These are phyloP conservation scores for Murina feae DNA, from an alignment of 2,113 vertebrate species.

Conservation along the genomic window DNA sequence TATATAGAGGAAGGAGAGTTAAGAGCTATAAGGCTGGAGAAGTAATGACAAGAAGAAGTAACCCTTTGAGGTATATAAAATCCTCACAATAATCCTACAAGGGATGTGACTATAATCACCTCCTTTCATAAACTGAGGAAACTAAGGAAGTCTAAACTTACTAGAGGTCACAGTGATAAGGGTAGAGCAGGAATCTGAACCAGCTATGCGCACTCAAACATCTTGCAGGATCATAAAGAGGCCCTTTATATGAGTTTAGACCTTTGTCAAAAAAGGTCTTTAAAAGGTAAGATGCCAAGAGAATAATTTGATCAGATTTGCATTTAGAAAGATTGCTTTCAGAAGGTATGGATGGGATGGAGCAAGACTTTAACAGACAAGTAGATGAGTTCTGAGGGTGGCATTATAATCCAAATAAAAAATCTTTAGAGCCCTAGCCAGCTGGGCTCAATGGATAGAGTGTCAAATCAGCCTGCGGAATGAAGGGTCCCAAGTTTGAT, in stretches of 20 bases:
- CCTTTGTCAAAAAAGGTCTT: neutral
- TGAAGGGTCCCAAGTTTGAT: too few relatives aligned
- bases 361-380: neutral
- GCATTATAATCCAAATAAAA: conserved; percentile 9
- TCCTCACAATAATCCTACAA: neutral
- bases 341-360: neutral
- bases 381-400: neutral
- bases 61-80: neutral
- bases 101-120: neutral
- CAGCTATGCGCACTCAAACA: neutral
- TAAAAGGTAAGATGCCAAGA: neutral
- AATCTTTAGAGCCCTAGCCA: too few relatives aligned
- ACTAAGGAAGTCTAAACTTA: neutral
- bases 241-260: neutral
- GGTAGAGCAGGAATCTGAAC: neutral
- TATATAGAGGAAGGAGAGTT: neutral
- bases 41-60: neutral
- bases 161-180: neutral
- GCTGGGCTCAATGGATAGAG: too few relatives aligned
- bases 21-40: neutral
- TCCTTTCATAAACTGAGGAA: neutral
- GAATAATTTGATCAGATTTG: neutral
- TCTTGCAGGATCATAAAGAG: neutral
- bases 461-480: too few relatives aligned
- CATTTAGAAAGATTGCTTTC: neutral